These are phyloP conservation scores for Mechanitis mazaeus DNA, from an alignment of 2,888 invertebrate genomes.

Conservation along the genomic window DNA sequence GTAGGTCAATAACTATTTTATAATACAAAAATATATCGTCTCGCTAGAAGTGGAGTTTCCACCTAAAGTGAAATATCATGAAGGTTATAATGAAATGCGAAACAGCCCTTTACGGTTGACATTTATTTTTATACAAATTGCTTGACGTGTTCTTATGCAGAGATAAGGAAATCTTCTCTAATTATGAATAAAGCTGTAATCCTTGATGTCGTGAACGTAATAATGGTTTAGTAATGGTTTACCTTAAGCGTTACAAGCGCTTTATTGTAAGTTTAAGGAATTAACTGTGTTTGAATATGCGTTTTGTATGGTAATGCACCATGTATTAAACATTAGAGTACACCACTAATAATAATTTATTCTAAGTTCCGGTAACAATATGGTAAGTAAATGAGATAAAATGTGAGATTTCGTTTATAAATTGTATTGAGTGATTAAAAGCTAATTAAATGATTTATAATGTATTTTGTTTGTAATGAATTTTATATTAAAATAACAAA, in stretches of 20 bases:
- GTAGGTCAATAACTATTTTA: background rate
- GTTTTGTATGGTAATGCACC: too few relatives aligned
- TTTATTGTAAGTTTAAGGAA: constrained; percentile 15
- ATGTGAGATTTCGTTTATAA: too few relatives aligned
- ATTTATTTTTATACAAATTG: constrained; percentile 38
- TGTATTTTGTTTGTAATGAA: too few relatives aligned
- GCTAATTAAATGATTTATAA: too few relatives aligned
- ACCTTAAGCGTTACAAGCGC: constrained; percentile 10
- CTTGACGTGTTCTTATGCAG: constrained; percentile 32
- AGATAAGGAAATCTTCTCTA: constrained; percentile 30
- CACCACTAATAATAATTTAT: too few relatives aligned
- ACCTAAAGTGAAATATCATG: constrained; percentile 10
- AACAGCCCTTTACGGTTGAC: constrained; percentile 31
- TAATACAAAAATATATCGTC: constrained; percentile 7
- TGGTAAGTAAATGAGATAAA: too few relatives aligned
- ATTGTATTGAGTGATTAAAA: too few relatives aligned
- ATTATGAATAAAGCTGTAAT: constrained; percentile 31
- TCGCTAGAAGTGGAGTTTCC: background rate
- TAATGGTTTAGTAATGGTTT: constrained; percentile 23
- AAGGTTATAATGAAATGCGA: constrained; percentile 27
- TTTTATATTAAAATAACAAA: too few relatives aligned
- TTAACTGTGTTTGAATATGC: too few relatives aligned
- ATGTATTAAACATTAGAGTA: too few relatives aligned
- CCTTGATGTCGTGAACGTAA: constrained; percentile 16
- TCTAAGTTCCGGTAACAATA: too few relatives aligned